Conservation (phyloP, 1,140 invertebrate species). For the Tetramorium parvispinum region DNA sequence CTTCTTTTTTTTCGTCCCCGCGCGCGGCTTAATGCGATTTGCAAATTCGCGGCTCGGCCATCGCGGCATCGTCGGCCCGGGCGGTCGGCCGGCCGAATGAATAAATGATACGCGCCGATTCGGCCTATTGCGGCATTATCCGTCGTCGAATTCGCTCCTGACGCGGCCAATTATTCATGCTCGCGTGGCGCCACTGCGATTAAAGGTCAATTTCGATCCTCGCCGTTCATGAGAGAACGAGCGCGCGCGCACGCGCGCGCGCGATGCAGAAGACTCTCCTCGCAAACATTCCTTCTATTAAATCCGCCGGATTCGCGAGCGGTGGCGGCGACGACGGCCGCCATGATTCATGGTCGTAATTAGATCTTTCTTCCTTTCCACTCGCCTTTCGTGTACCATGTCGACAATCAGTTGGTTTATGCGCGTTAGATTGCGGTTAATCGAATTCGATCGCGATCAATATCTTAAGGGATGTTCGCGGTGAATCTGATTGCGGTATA, state of each 20-base stretch:
- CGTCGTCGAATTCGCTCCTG: slow-evolving; percentile 82
- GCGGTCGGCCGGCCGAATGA: slow-evolving; percentile 77
- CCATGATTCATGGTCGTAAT: slow-evolving; percentile 46
- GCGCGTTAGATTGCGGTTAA: slow-evolving; percentile 37
- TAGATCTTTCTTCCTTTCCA: slow-evolving; percentile 54
- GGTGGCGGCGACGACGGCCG: neutral
- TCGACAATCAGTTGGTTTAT: slow-evolving; percentile 31
- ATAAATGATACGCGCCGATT: slow-evolving; percentile 81
- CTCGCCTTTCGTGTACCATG: neutral
- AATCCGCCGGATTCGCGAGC: slow-evolving; percentile 44
- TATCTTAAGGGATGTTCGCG: neutral
- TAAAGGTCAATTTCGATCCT: slow-evolving; percentile 71
- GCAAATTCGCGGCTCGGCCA: slow-evolving; percentile 76
- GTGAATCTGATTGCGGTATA: neutral
- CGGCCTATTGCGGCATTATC: slow-evolving; percentile 80
- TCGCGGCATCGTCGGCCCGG: slow-evolving; percentile 25
- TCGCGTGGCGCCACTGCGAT: slow-evolving; percentile 77
- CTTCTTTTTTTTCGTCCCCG: slow-evolving; percentile 9
- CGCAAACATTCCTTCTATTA: slow-evolving; percentile 50
- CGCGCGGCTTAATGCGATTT: slow-evolving; percentile 75
- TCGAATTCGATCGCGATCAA: slow-evolving; percentile 47
- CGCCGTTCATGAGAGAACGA: slow-evolving; percentile 31
- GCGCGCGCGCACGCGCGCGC: neutral
- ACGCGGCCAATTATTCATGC: slow-evolving; percentile 82
- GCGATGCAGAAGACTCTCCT: slow-evolving; percentile 22